phyloP scores from a whole-genome alignment of 2,113 vertebrate species.

The Ovibos moschatus region DNA sequence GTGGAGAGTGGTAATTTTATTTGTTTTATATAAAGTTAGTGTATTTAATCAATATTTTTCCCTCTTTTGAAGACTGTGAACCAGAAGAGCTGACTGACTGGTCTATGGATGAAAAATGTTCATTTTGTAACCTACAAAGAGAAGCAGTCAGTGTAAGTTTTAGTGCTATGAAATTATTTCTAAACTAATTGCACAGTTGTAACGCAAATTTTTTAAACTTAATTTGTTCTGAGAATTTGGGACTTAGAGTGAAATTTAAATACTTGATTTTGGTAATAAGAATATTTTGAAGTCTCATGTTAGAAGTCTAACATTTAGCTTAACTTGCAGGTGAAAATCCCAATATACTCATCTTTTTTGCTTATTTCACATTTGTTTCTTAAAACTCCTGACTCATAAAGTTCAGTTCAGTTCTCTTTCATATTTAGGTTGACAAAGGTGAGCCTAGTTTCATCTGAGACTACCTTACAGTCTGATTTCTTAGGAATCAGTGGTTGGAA shows the following conservation, averaged over 20 bases:
- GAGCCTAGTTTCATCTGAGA: neutral
- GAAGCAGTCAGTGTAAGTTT: slow-evolving; percentile 95
- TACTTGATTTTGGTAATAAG: slow-evolving; percentile 52
- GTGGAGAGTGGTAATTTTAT: slow-evolving; percentile 54
- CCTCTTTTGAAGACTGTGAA: slow-evolving; percentile 94
- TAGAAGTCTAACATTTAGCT: slow-evolving; percentile 22
- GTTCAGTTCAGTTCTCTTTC: slow-evolving; percentile 29
- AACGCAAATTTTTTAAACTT: slow-evolving; percentile 33
- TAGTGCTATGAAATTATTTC: slow-evolving; percentile 67
- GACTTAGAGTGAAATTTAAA: slow-evolving; percentile 45
- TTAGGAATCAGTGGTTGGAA: neutral
- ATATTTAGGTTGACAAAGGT: neutral
- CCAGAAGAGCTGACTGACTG: slow-evolving; percentile 97
- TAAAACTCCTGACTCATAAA: neutral
- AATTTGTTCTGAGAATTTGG: slow-evolving; percentile 53
- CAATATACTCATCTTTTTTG: slow-evolving; percentile 34
- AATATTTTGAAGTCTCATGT: slow-evolving; percentile 32
- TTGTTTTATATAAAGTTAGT: slow-evolving; percentile 65
- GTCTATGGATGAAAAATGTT: slow-evolving; percentile 94
- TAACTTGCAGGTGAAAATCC: slow-evolving; percentile 13
- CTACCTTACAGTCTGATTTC: neutral
- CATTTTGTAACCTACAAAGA: slow-evolving; percentile 96
- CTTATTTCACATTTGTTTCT: slow-evolving; percentile 33
- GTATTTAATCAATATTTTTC: slow-evolving; percentile 76
- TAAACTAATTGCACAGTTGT: slow-evolving; percentile 55